phyloP scores from a whole-genome alignment of 2,888 invertebrate species.

The Melipona beecheii region DNA sequence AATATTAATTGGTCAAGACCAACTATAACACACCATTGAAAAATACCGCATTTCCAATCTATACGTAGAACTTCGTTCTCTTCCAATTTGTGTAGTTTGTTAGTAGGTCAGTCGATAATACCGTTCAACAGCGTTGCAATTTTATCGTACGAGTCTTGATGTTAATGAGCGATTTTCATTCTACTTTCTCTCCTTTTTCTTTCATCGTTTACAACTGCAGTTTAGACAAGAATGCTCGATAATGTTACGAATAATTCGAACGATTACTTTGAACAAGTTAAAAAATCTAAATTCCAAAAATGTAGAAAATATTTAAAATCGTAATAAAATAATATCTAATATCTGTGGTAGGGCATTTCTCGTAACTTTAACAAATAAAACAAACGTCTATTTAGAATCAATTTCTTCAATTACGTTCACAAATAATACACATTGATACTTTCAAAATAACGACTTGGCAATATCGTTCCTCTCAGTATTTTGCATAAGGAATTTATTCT shows the following conservation, averaged over 20 bases:
- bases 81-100: background rate
- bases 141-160: conserved; percentile 13
- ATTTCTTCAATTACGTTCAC: no score
- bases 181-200: no score
- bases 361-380: no score
- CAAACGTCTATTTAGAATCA: no score
- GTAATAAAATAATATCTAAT: no score
- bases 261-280: background rate
- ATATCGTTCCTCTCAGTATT: background rate
- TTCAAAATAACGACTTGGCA: background rate
- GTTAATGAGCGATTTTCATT: conserved; percentile 12
- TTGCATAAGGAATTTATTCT: background rate
- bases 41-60: conserved; percentile 55
- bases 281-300: background rate
- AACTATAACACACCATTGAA: conserved; percentile 29
- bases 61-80: background rate
- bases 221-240: background rate
- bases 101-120: conserved; percentile 58
- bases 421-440: background rate
- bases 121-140: background rate
- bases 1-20: conserved; percentile 63
- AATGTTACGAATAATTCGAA: background rate
- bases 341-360: no score
- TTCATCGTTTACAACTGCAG: background rate
- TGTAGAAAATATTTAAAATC: no score